Percentiles rank a stretch among this genome's conserved stretches.
These are phyloP conservation scores for Merodon equestris DNA, from an alignment of 2,888 invertebrate genomes.

Conservation along the genomic window DNA sequence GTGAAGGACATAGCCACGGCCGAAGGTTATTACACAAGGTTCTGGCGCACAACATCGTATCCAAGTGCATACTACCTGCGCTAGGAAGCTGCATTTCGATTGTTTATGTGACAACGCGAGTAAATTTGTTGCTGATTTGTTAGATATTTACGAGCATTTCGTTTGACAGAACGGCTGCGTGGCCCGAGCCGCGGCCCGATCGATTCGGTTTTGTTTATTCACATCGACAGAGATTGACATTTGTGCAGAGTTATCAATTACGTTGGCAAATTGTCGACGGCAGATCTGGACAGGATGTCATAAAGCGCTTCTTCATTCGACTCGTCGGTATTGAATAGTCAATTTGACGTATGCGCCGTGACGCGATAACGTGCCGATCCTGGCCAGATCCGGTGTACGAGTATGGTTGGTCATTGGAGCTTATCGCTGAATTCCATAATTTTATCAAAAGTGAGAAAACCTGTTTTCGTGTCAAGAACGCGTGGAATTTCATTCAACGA, in stretches of 20 bases:
- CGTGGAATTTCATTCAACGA: too few species aligned
- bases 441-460: too few species aligned
- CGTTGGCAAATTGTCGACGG: constrained; percentile 46
- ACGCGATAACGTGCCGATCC: too few species aligned
- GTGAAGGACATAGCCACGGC: constrained; percentile 60
- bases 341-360: background rate
- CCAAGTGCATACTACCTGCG: constrained; percentile 4
- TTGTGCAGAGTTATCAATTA: constrained; percentile 32
- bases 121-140: constrained; percentile 68
- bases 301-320: constrained; percentile 44
- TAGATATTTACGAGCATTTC: constrained; percentile 57
- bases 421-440: too few species aligned
- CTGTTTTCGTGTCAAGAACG: too few species aligned
- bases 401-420: too few species aligned
- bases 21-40: constrained; percentile 48
- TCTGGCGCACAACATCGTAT: constrained; percentile 2
- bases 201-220: constrained; percentile 34
- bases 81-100: constrained; percentile 44
- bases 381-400: too few species aligned
- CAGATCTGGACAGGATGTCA: constrained; percentile 39
- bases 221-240: constrained; percentile 39
- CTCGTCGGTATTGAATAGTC: constrained; percentile 30
- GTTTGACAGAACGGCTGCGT: background rate
- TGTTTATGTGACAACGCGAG: constrained; percentile 62
- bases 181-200: background rate